Percentiles rank a stretch among this genome's conserved stretches.
Conservation (phyloP, 2,888 invertebrate genomes). For the Metalampra italica region DNA sequence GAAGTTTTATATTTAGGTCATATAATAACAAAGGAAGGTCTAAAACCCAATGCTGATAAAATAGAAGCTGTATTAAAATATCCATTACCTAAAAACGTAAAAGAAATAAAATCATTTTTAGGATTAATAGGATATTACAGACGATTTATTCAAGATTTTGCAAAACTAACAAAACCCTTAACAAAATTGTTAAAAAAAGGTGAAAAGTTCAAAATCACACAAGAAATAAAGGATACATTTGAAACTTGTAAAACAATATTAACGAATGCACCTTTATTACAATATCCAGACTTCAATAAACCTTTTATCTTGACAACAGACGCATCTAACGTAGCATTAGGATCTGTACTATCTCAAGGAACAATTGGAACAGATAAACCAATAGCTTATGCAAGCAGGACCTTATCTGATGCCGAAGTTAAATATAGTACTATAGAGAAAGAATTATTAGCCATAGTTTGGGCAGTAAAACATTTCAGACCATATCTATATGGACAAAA, state of each 20-base stretch:
- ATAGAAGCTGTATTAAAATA: conserved; percentile 5
- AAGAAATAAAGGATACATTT: conserved; percentile 21
- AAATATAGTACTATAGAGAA: conserved; percentile 21
- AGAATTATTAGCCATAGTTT: conserved; percentile 25
- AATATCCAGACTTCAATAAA: background rate
- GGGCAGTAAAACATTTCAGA: conserved; percentile 24
- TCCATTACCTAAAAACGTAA: conserved; percentile 7
- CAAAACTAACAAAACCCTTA: conserved; percentile 16
- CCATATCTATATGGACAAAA: conserved; percentile 28
- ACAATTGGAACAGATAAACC: conserved; percentile 15
- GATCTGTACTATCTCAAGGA: conserved; percentile 23
- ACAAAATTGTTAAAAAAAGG: background rate
- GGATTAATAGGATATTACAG: conserved; percentile 33
- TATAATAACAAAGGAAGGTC: background rate
- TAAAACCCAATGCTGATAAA: conserved; percentile 16
- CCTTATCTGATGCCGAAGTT: background rate
- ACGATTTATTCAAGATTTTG: conserved; percentile 28
- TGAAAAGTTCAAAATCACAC: conserved; percentile 8
- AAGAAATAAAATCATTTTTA: conserved; percentile 22
- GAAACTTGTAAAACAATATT: background rate
- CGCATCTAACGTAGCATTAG: conserved; percentile 23
- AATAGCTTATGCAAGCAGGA: background rate
- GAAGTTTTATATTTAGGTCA: background rate
- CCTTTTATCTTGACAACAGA: conserved; percentile 13
- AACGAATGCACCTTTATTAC: background rate